A percentile compares a stretch with the other conserved stretches of the same genome.
Conservation (phyloP, 2,797 vertebrate genomes). For the Brachyalestes nurse region DNA sequence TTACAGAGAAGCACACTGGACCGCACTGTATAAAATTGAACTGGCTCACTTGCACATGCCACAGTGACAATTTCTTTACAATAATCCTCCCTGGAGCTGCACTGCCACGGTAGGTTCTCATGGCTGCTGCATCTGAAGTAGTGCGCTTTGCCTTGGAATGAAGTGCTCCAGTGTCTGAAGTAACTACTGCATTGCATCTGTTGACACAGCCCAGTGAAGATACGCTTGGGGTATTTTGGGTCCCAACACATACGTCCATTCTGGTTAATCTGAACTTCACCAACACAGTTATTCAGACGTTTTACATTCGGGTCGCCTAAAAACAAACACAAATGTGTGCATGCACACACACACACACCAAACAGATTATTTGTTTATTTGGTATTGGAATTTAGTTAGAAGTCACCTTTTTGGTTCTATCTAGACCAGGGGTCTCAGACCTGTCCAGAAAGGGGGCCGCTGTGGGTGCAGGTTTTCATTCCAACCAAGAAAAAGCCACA, state of each 20-base stretch:
- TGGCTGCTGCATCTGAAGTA: conserved; percentile 55
- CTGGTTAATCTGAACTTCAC: conserved; percentile 47
- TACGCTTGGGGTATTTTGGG: fast-evolving
- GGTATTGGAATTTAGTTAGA: too few species aligned
- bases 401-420: too few species aligned
- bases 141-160: fast-evolving
- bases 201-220: conserved; percentile 58
- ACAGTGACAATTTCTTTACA: conserved; percentile 17
- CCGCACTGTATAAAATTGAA: not conserved
- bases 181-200: conserved; percentile 4
- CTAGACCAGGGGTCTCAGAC: too few species aligned
- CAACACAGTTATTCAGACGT: not conserved
- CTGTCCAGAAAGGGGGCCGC: too few species aligned
- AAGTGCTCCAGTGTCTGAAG: not conserved
- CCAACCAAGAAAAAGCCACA: too few species aligned
- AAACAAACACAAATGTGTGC: too few species aligned
- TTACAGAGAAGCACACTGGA: too few species aligned
- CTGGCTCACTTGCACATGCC: conserved; percentile 64
- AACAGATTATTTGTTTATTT: too few species aligned
- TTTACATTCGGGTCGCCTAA: not conserved
- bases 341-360: conserved; percentile 5
- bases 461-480: too few species aligned
- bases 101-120: conserved; percentile 63
- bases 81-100: not conserved
- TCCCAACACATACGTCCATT: not conserved